A percentile compares a stretch with the other conserved stretches of the same genome.
Evolutionary conservation across 2,797 vertebrate genomes (phyloP).

Genomic region (Dermochelys coriacea): DNA sequence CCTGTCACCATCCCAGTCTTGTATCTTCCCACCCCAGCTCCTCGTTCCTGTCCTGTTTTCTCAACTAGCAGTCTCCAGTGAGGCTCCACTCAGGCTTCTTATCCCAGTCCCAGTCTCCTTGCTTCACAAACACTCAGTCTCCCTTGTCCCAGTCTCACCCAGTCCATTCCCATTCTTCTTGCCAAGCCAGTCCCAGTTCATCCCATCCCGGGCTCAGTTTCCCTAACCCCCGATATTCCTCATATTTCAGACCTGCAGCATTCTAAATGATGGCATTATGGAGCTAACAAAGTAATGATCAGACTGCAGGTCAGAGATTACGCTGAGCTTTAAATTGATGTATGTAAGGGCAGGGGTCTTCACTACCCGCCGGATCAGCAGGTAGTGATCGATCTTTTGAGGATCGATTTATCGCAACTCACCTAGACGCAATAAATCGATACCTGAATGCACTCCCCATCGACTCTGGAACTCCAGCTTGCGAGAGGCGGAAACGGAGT

Average conservation of each 20-base stretch:
- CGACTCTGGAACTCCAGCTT: too few species aligned
- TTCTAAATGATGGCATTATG: neutral
- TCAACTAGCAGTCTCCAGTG: neutral
- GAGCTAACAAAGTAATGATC: neutral
- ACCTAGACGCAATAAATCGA: too few species aligned
- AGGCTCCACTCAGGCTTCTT: neutral
- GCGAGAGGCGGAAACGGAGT: too few species aligned
- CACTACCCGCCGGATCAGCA: too few species aligned
- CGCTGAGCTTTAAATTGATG: neutral
- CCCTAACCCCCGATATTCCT: neutral
- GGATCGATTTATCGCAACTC: too few species aligned
- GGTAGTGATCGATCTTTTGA: too few species aligned
- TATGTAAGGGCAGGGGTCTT: neutral
- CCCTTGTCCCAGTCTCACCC: neutral
- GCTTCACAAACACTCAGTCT: neutral
- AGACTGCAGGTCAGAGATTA: neutral
- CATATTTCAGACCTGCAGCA: neutral
- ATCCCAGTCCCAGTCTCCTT: neutral
- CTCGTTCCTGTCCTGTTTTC: neutral
- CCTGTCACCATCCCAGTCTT: neutral
- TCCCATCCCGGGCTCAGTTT: neutral
- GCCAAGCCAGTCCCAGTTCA: rapidly evolving
- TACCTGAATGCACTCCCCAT: too few species aligned
- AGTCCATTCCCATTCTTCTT: neutral
- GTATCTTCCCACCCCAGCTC: neutral